A percentile compares a stretch with the other conserved stretches of the same genome.
Evolutionary conservation across 2,888 invertebrate genomes (phyloP).

Genomic region (Netelia melanura): DNA sequence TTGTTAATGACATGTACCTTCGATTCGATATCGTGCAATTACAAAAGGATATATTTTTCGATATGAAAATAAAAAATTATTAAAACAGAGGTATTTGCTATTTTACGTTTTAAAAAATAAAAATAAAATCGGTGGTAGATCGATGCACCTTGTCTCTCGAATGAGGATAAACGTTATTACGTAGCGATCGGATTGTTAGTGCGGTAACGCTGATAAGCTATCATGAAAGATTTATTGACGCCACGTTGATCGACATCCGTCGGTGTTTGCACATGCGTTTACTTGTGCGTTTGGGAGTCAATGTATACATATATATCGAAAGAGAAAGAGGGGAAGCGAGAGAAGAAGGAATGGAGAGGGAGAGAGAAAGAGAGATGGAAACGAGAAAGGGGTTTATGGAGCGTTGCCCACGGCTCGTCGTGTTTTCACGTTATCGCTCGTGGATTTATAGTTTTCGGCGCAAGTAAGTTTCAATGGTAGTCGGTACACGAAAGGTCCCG

Average conservation of each 20-base stretch:
- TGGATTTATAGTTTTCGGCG: slow-evolving; percentile 45
- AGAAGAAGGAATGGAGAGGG: neutral
- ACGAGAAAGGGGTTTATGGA: neutral
- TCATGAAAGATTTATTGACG: slow-evolving; percentile 54
- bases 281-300: neutral
- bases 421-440: slow-evolving; percentile 54
- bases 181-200: slow-evolving; percentile 31
- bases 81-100: too few species aligned
- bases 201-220: slow-evolving; percentile 56
- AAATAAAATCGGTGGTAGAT: slow-evolving; percentile 20
- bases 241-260: slow-evolving; percentile 39
- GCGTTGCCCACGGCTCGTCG: slow-evolving; percentile 42
- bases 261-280: neutral
- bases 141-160: slow-evolving; percentile 13
- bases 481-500: slow-evolving; percentile 28
- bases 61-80: too few species aligned
- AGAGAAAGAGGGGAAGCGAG: neutral
- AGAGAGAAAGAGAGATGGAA: slow-evolving; percentile 17
- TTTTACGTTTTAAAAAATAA: neutral
- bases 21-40: too few species aligned
- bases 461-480: slow-evolving; percentile 41
- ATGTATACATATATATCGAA: neutral
- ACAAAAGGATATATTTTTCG: too few species aligned
- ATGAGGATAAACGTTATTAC: slow-evolving; percentile 7
- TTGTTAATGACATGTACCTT: too few species aligned